These are phyloP conservation scores for Pygoscelis antarcticus DNA, from an alignment of 2,113 vertebrate species.

Conservation along the genomic window DNA sequence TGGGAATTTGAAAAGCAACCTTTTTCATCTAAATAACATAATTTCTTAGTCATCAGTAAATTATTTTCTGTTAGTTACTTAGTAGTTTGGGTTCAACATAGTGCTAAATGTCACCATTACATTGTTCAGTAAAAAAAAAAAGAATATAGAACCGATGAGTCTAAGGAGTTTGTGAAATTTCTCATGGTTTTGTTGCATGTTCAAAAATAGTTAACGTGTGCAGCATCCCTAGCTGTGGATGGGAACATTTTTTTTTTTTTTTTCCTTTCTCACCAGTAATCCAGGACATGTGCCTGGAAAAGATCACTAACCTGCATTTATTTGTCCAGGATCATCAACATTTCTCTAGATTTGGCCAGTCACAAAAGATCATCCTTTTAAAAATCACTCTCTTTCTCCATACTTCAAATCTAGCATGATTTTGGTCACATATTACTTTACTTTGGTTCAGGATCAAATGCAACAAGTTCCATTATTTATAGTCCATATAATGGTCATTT, in stretches of 20 bases:
- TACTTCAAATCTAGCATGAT: constrained; percentile 14
- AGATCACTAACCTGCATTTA: constrained; percentile 10
- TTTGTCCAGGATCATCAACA: constrained; percentile 30
- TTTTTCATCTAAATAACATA: not conserved
- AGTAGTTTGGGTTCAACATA: not conserved
- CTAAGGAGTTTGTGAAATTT: not conserved
- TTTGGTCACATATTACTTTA: not conserved
- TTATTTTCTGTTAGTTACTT: not conserved
- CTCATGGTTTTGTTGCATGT: constrained; percentile 29
- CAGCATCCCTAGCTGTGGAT: constrained; percentile 7
- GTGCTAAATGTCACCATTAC: constrained; percentile 6
- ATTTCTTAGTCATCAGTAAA: not conserved
- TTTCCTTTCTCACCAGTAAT: not conserved
- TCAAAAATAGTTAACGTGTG: not conserved
- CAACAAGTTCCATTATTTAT: constrained; percentile 14
- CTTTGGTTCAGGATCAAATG: constrained; percentile 11
- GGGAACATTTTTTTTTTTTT: not conserved
- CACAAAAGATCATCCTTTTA: constrained; percentile 19
- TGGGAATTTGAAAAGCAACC: not conserved
- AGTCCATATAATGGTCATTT: not conserved
- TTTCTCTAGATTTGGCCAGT: constrained; percentile 32
- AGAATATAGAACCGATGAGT: not conserved
- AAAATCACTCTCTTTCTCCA: constrained; percentile 20
- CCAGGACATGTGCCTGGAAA: not conserved
- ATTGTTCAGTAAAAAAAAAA: not conserved